Percentiles rank a stretch among this genome's conserved stretches.
Evolutionary conservation across 2,113 vertebrate species (phyloP).

Genomic region (Australoheros scitulus): DNA sequence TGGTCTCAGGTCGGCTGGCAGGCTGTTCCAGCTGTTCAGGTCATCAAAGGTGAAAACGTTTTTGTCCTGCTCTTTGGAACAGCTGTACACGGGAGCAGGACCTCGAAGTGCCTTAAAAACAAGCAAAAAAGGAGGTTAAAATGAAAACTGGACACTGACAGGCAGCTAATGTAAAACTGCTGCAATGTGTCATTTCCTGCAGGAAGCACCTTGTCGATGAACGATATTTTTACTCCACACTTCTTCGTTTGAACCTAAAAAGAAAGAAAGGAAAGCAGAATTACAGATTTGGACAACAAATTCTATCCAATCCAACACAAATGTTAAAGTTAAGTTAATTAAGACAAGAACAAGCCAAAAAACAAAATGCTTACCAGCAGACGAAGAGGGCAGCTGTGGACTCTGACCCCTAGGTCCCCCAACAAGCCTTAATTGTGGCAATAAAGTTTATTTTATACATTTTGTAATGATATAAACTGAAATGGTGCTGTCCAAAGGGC

Average conservation of each 20-base stretch:
- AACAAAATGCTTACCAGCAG: neutral
- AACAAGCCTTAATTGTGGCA: neutral
- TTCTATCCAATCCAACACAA: neutral
- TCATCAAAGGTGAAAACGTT: neutral
- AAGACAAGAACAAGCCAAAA: neutral
- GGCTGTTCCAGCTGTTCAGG: neutral
- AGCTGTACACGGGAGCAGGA: neutral
- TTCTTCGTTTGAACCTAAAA: too few species aligned
- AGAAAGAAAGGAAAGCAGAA: too few species aligned
- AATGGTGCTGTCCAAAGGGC: neutral
- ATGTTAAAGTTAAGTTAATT: neutral
- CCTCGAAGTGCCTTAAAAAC: neutral
- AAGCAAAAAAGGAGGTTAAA: neutral
- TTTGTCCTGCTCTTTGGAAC: neutral
- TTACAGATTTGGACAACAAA: neutral
- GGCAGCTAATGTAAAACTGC: too few species aligned
- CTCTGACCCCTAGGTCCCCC: too few species aligned
- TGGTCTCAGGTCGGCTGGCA: neutral
- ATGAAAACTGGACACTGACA: too few species aligned
- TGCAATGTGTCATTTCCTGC: too few species aligned
- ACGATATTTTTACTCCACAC: too few species aligned
- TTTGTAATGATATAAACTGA: neutral
- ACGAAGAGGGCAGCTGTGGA: neutral
- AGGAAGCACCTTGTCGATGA: too few species aligned
- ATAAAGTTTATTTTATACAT: neutral